Evolutionary conservation across 2,888 invertebrate genomes (phyloP), one percentile per base, ranked within the genome.

Genomic region (Hybos culiciformis): DNA sequence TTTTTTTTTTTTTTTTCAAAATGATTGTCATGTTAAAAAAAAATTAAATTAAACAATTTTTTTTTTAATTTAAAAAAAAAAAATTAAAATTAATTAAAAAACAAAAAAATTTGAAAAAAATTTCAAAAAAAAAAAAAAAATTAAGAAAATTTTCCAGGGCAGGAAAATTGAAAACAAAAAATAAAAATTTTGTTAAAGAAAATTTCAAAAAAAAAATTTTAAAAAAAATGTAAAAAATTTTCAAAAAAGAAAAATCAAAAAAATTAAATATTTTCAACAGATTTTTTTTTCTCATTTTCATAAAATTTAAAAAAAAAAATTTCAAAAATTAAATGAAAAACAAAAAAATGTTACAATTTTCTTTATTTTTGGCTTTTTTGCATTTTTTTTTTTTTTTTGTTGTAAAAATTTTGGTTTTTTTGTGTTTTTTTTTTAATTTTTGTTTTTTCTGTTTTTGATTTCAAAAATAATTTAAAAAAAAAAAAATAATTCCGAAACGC

Each of bases 241-340:
- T 37, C 31, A 20, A 31, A 33, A 37, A 19, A 34, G 32, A 36
- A 39, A 40, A 11, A 39, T 19, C 29, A 17, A 36, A 34, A 43
- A 29, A 43, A 23, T 38, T 21, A 11, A 21, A 12, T 34, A 37
- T 40, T 21, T 37, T 36, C 24, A 34, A 24, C 38, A 48, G 45
- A 48, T 47, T 47, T 49, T 47, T 51, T 49, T 49, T 51, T 51
- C 45, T 45, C 47, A 44, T 45, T 44, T 45, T 43, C 41, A 39
- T 43, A 34, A 39, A 43, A 36, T 43, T 41, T 29, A 31, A 24
- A 31, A 46, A 39, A 40, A 43, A 46, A 37, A 43, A 47, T 39
- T 44, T 41, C 20, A 45, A 40, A 40, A 42, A 37, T 42, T 37
- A 46, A 44, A 45, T 46, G 23, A 44, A 34, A 31, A 39, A 26